Evolutionary conservation across 1,140 invertebrate species (phyloP).

Genomic region (Apis cerana): DNA sequence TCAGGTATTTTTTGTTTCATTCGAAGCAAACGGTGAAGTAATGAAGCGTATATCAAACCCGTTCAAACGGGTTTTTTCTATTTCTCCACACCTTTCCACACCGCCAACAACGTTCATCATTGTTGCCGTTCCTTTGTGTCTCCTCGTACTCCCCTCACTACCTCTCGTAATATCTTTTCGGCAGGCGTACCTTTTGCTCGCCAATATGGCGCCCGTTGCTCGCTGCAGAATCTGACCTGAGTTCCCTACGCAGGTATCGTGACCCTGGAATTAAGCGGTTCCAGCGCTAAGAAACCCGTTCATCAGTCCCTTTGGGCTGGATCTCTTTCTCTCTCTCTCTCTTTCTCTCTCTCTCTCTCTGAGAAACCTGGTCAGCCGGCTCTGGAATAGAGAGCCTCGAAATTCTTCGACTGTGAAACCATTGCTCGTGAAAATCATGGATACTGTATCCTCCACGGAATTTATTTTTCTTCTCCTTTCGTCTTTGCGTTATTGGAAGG

Average conservation of each 20-base stretch:
- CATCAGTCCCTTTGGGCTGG: conserved; percentile 58
- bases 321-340: background rate
- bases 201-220: background rate
- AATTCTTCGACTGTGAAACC: conserved; percentile 41
- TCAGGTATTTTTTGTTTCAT: too few species aligned
- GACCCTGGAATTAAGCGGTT: conserved; percentile 71
- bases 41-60: too few species aligned
- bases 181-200: too few species aligned
- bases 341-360: background rate
- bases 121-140: background rate
- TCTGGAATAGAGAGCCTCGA: conserved; percentile 10
- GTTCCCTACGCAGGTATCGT: conserved; percentile 49
- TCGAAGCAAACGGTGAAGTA: too few species aligned
- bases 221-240: conserved; percentile 54
- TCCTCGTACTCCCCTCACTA: too few species aligned
- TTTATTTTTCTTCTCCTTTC: too few species aligned
- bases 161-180: background rate
- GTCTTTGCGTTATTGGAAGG: too few species aligned
- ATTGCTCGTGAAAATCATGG: background rate
- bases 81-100: too few species aligned
- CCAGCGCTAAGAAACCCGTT: conserved; percentile 65
- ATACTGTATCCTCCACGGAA: too few species aligned
- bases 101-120: too few species aligned
- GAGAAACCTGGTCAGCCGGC: conserved; percentile 38
- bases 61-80: too few species aligned